phyloP scores from a whole-genome alignment of 2,888 invertebrate genomes.

The Epistrophella euchroma region DNA sequence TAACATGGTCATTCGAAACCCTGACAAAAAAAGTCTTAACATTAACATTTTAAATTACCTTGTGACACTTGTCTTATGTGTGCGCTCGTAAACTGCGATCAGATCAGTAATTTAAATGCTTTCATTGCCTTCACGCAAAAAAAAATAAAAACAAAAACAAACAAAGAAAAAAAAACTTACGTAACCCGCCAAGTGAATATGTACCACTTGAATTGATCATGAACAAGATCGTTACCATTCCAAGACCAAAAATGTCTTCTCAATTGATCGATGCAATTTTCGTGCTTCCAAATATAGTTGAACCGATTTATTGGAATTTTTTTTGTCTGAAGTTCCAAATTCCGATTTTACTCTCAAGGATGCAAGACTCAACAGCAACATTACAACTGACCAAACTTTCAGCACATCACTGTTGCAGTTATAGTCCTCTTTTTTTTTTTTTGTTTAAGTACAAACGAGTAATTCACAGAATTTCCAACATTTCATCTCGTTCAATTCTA shows the following conservation, averaged over 20 bases:
- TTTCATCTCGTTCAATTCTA: constrained; percentile 74
- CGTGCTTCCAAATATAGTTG: constrained; percentile 65
- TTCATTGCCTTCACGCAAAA: constrained; percentile 3
- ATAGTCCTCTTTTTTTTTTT: constrained; percentile 15
- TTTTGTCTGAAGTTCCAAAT: constrained; percentile 49
- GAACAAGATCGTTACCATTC: constrained; percentile 73
- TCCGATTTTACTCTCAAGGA: constrained; percentile 42
- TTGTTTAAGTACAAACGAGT: constrained; percentile 58
- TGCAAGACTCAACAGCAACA: background rate
- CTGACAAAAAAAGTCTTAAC: background rate
- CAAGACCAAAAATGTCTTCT: constrained; percentile 36
- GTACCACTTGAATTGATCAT: constrained; percentile 50
- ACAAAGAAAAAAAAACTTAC: background rate
- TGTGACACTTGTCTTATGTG: constrained; percentile 41
- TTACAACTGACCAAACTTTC: background rate
- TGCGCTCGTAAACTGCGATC: constrained; percentile 27
- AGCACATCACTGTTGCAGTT: background rate
- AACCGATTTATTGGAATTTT: constrained; percentile 46
- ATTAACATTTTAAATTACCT: constrained; percentile 36
- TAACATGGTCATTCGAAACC: background rate
- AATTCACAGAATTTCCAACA: constrained; percentile 72
- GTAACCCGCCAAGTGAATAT: constrained; percentile 49
- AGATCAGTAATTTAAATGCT: constrained; percentile 55
- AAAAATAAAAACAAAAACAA: background rate
- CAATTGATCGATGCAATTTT: constrained; percentile 69